Percentiles rank a stretch among this genome's conserved stretches.
Conservation (phyloP, 2,888 invertebrate species). For the Lordiphosa fenestrarum region DNA sequence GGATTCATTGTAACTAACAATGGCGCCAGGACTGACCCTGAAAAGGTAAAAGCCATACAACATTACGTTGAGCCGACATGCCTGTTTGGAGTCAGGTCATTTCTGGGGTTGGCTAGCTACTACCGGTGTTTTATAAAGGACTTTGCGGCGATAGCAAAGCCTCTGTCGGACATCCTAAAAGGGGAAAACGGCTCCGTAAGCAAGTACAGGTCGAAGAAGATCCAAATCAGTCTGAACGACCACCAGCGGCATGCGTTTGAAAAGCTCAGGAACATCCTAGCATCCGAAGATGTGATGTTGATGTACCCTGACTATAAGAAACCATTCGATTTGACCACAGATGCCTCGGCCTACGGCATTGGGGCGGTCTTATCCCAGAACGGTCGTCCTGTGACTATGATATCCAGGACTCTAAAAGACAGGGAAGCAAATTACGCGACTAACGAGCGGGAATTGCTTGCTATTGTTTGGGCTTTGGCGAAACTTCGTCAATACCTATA, state of each 20-base stretch:
- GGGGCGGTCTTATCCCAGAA: neutral
- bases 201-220: no score
- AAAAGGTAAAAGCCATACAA: slow-evolving; percentile 3
- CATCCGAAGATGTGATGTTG: neutral
- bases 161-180: no score
- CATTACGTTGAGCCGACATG: neutral
- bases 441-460: no score
- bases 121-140: neutral
- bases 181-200: no score
- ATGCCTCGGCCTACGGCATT: no score
- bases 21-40: slow-evolving; percentile 3
- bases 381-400: neutral
- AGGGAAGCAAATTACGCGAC: neutral
- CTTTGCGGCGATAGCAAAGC: no score
- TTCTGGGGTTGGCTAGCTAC: neutral
- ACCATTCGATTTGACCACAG: neutral
- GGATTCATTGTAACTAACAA: neutral
- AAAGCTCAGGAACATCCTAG: neutral
- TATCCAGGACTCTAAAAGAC: slow-evolving; percentile 1
- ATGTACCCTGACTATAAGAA: slow-evolving; percentile 1
- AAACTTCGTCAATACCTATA: no score
- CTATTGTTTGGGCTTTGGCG: no score
- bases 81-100: neutral
- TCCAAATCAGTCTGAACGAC: neutral
- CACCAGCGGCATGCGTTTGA: neutral